Conservation (phyloP, 2,888 invertebrate species). For the Elmis aenea region DNA sequence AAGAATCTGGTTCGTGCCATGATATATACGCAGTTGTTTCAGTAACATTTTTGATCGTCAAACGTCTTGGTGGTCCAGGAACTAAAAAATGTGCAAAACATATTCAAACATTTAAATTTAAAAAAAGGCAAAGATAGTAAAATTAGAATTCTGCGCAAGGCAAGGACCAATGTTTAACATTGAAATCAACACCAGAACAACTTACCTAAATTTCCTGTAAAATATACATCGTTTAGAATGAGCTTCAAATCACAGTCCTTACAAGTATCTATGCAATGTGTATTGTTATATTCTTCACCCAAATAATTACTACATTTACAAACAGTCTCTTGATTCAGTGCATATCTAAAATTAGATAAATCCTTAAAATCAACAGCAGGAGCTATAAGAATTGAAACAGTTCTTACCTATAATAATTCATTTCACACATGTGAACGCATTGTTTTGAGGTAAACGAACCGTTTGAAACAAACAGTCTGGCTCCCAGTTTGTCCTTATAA, state of each 20-base stretch:
- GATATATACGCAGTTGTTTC: slow-evolving; percentile 57
- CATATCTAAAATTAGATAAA: slow-evolving; percentile 32
- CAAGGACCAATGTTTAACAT: no score
- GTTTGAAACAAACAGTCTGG: no score
- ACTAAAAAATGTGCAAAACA: no score
- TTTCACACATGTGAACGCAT: slow-evolving; percentile 30
- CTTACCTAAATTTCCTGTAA: slow-evolving; percentile 35
- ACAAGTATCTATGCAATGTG: slow-evolving; percentile 26
- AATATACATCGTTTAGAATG: slow-evolving; percentile 32
- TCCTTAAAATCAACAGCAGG: no score
- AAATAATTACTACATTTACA: slow-evolving; percentile 37
- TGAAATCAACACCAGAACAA: no score
- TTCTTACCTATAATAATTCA: slow-evolving; percentile 31
- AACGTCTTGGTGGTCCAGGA: slow-evolving; percentile 64
- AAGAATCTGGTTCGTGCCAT: slow-evolving; percentile 57
- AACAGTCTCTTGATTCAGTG: slow-evolving; percentile 26
- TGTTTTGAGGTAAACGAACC: no score
- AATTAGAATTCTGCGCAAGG: no score
- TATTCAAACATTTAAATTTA: no score
- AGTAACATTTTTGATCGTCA: slow-evolving; percentile 55
- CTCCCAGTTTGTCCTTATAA: no score
- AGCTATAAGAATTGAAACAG: no score
- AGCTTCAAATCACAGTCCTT: slow-evolving; percentile 24
- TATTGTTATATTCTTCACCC: slow-evolving; percentile 32
- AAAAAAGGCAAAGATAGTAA: no score